A percentile compares a stretch with the other conserved stretches of the same genome.
phyloP scores from a whole-genome alignment of 2,888 invertebrate species.

The Piscicola geometra region DNA sequence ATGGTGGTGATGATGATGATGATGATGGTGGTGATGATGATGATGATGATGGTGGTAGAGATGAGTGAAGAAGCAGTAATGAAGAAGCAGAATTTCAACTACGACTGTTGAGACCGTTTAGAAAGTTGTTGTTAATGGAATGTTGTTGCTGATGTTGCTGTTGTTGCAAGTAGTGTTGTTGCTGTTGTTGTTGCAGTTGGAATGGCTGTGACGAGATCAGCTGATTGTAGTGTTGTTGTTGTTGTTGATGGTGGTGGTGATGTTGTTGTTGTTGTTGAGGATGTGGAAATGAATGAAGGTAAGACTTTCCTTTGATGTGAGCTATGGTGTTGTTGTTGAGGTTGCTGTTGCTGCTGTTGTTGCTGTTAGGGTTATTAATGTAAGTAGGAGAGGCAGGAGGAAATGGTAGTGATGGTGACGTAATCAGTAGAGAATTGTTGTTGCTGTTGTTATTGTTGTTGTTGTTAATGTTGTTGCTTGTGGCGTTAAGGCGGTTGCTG shows the following conservation, averaged over 20 bases:
- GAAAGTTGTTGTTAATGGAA: background rate
- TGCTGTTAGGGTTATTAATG: too few relatives aligned
- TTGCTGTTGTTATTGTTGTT: conserved; percentile 78
- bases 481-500: conserved; percentile 58
- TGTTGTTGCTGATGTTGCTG: conserved; percentile 9
- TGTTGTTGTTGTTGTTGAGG: background rate
- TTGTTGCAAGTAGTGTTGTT: background rate
- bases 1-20: conserved; percentile 16
- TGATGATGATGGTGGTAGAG: background rate
- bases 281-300: background rate
- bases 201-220: background rate
- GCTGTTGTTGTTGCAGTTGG: conserved; percentile 4
- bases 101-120: background rate
- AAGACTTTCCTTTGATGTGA: background rate
- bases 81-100: too few relatives aligned
- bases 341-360: too few relatives aligned
- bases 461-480: conserved; percentile 10
- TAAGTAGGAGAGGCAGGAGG: background rate
- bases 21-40: background rate
- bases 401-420: background rate
- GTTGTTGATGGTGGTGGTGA: background rate
- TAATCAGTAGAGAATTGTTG: conserved; percentile 10
- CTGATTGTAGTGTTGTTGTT: background rate
- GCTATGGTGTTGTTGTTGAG: background rate
- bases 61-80: too few relatives aligned